These are phyloP conservation scores for Busseola fusca DNA, from an alignment of 2,888 invertebrate species.

Conservation along the genomic window DNA sequence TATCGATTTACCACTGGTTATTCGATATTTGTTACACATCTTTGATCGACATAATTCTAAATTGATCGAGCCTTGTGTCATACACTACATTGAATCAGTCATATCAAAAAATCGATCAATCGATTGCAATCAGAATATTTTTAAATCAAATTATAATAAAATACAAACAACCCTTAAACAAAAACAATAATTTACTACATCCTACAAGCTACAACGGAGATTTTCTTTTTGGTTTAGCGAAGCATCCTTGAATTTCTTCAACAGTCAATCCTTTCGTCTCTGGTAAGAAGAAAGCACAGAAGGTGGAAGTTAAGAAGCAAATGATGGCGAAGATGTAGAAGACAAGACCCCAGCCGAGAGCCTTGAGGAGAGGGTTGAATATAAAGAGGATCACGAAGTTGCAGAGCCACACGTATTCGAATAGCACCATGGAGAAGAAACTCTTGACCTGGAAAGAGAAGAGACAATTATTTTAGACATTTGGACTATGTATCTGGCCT, in stretches of 20 bases:
- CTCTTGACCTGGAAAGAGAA: slow-evolving; percentile 71
- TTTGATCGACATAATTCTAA: slow-evolving; percentile 32
- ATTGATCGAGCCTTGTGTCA: not conserved
- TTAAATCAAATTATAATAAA: not conserved
- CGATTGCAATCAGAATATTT: not conserved
- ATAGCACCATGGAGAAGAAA: slow-evolving; percentile 70
- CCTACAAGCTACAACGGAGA: slow-evolving; percentile 7
- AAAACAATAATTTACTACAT: not conserved
- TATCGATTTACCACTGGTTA: slow-evolving; percentile 16
- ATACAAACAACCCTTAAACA: not conserved
- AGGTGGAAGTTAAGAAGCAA: slow-evolving; percentile 68
- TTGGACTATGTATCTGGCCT: not conserved
- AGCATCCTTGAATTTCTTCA: slow-evolving; percentile 31
- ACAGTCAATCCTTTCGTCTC: slow-evolving; percentile 38
- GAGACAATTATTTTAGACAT: not conserved
- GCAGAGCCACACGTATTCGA: slow-evolving; percentile 77
- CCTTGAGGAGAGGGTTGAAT: slow-evolving; percentile 73
- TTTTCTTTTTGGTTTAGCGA: slow-evolving; percentile 34
- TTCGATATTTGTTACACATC: not conserved
- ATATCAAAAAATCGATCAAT: not conserved
- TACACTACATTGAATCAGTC: not conserved
- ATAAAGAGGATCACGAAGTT: slow-evolving; percentile 75
- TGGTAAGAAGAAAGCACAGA: slow-evolving; percentile 53
- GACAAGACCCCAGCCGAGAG: slow-evolving; percentile 73
- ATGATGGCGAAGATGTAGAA: slow-evolving; percentile 76